phyloP scores from a whole-genome alignment of 2,113 vertebrate genomes.

The Plotosus lineatus region DNA sequence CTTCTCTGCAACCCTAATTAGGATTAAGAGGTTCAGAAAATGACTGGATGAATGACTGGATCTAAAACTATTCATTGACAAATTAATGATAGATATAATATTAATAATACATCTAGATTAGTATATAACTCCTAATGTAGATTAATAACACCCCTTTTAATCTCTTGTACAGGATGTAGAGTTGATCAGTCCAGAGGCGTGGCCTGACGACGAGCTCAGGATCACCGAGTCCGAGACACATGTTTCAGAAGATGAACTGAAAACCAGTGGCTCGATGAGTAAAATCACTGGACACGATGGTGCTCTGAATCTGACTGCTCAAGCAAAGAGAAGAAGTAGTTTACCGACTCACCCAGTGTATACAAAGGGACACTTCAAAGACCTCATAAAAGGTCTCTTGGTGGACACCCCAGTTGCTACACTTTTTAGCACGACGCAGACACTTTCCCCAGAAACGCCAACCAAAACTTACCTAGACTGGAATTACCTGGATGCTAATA shows the following conservation, averaged over 20 bases:
- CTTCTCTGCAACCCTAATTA: no score
- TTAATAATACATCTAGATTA: neutral
- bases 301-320: conserved; percentile 58
- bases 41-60: no score
- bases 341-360: conserved; percentile 67
- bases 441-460: conserved; percentile 61
- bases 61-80: no score
- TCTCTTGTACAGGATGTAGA: conserved; percentile 60
- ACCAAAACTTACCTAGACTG: conserved; percentile 51
- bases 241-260: conserved; percentile 57
- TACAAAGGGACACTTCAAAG: conserved; percentile 59
- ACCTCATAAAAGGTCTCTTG: conserved; percentile 31
- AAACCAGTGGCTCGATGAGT: conserved; percentile 48
- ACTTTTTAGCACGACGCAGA: conserved; percentile 46
- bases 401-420: conserved; percentile 41
- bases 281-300: conserved; percentile 47
- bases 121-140: neutral
- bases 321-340: conserved; percentile 69
- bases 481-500: conserved; percentile 40
- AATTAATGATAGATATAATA: neutral
- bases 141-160: conserved; percentile 4
- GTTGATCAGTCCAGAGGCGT: conserved; percentile 59
- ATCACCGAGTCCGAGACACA: conserved; percentile 85
- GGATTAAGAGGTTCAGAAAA: no score
- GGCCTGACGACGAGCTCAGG: conserved; percentile 83